Evolutionary conservation across 2,797 vertebrate species (phyloP).

Genomic region (Xiphophorus birchmanni): DNA sequence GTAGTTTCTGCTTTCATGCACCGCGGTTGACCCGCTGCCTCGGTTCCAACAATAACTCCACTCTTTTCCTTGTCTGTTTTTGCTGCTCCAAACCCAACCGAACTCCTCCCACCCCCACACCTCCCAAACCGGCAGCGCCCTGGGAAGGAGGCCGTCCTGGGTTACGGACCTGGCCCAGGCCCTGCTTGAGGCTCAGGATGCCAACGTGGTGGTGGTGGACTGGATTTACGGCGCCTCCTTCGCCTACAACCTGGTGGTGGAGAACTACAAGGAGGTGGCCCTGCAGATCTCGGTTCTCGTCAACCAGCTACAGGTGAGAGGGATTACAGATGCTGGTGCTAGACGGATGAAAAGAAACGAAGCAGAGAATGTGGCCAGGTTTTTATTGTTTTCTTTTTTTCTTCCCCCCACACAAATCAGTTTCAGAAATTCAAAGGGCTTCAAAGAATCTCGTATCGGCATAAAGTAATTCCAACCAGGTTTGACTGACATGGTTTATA

Average conservation of each 20-base stretch:
- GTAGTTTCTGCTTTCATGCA: neutral
- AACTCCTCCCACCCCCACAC: neutral
- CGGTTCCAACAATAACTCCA: neutral
- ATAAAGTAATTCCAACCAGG: neutral
- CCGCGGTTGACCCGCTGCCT: neutral
- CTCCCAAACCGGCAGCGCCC: constrained; percentile 70
- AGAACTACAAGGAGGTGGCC: constrained; percentile 87
- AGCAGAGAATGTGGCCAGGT: neutral
- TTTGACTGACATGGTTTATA: neutral
- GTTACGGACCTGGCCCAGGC: constrained; percentile 80
- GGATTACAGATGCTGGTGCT: neutral
- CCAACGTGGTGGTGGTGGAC: constrained; percentile 91
- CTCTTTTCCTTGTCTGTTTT: neutral
- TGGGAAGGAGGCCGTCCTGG: constrained; percentile 93
- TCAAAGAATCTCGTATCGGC: neutral
- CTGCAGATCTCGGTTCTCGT: constrained; percentile 87
- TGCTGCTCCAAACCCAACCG: neutral
- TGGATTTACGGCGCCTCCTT: constrained; percentile 90
- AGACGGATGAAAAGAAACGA: neutral
- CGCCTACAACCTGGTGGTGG: constrained; percentile 87
- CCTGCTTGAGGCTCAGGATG: constrained; percentile 78
- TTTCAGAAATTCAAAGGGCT: neutral
- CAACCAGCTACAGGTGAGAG: constrained; percentile 86
- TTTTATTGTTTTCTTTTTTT: neutral
- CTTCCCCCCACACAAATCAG: neutral